Evolutionary conservation across 92 coral and sea anemone genomes (phyloP), one percentile per base, ranked within the genome.

Genomic region (Isaurus tuberculatus): DNA sequence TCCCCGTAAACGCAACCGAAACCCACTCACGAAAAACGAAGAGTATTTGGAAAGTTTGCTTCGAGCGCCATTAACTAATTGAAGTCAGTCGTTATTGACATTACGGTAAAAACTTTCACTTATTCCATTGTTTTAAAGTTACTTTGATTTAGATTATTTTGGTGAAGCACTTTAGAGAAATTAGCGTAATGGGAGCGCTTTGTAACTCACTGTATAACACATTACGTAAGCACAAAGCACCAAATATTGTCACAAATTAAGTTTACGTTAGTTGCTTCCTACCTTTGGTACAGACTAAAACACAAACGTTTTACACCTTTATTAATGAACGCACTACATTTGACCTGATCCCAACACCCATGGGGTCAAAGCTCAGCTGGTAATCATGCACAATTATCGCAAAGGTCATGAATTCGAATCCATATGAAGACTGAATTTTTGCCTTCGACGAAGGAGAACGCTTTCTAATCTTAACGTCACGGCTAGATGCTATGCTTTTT

Each of bases 81-180:
- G 22, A 72, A 72, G 78, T 23, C 44, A 72, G 60, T 43, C 13
- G 43, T 44, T 71, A 37, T 71, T 71, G 53, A 71, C 53, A 23
- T 71, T 71, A 37, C 4, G 53, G 77, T 8, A 36, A 29, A 26
- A 43, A 72, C 0, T 8, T 40, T 71, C 58, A 42, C 42, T 30
- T 70, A 71, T n/a, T 43, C 26, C 6, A 72, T 44, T 72, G 61
- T 43, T 13, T 44, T 29, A 0, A 49, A 44, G 53, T 72, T 15
- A 44, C 19, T 26, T 2, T 9, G 43, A 9, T 23, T 26, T 2
- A 34, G 55, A 8, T 16, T 22, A 19, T 72, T 72, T 46, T 42
- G 36, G 27, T 1, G 34, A 20, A 37, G 27, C 31, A 15, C 36
- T 37, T 70, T 72, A 23, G 44, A 43, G 32, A 23, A 44, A 26